Conservation (phyloP, 2,113 vertebrate species). For the Miniopterus natalensis region DNA sequence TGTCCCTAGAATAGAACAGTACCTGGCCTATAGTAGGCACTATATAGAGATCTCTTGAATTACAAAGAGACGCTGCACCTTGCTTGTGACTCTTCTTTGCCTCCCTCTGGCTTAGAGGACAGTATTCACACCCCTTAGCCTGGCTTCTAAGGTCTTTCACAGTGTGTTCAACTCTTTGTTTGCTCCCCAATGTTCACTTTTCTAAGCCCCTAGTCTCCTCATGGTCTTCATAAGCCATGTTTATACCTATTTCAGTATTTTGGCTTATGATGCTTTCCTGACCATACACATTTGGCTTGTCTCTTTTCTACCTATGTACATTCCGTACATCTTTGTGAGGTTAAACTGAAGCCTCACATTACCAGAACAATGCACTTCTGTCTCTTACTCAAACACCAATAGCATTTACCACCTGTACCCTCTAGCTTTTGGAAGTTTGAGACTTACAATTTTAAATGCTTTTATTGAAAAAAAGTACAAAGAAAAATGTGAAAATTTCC, state of each 20-base stretch:
- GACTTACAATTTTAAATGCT: constrained; percentile 39
- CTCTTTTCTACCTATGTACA: constrained; percentile 16
- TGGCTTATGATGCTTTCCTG: constrained; percentile 44
- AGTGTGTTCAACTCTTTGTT: neutral
- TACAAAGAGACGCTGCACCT: neutral
- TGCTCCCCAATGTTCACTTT: neutral
- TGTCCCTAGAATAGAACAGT: neutral
- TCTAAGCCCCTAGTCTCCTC: neutral
- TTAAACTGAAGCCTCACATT: constrained; percentile 22
- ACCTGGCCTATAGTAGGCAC: neutral
- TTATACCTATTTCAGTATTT: constrained; percentile 31
- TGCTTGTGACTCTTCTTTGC: neutral
- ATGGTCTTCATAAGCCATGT: neutral
- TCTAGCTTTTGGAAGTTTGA: constrained; percentile 44
- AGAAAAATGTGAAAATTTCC: constrained; percentile 7
- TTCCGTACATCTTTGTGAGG: neutral
- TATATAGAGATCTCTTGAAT: constrained; percentile 16
- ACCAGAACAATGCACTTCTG: neutral
- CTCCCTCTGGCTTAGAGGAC: neutral
- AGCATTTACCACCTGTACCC: neutral
- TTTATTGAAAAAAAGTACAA: neutral
- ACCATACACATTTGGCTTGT: neutral
- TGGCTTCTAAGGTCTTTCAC: neutral
- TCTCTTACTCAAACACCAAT: constrained; percentile 6
- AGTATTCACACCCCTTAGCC: neutral